Evolutionary conservation across 2,797 vertebrate species (phyloP).

Genomic region (Tinamus major): DNA sequence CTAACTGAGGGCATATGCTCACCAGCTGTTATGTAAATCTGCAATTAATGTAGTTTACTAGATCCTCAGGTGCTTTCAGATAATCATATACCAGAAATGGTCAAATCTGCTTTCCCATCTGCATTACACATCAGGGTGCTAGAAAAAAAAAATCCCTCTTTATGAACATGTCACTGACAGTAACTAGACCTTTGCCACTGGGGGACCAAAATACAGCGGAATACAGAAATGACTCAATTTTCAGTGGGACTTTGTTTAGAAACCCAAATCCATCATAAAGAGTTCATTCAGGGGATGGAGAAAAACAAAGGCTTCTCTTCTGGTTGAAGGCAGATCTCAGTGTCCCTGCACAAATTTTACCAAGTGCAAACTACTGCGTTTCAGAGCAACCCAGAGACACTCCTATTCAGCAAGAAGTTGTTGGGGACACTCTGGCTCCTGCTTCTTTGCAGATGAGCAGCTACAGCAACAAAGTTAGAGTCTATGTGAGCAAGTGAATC

Average conservation of each 20-base stretch:
- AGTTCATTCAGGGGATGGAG: neutral
- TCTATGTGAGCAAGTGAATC: rapidly evolving
- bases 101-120: constrained; percentile 42
- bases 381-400: neutral
- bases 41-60: constrained; percentile 61
- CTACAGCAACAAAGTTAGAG: neutral
- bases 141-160: neutral
- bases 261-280: neutral
- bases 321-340: neutral
- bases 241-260: neutral
- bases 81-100: constrained; percentile 7
- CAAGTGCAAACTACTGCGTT: neutral
- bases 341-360: neutral
- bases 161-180: neutral
- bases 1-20: constrained; percentile 60
- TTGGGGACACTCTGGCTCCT: neutral
- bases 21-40: constrained; percentile 57
- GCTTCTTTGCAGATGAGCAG: neutral
- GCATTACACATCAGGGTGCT: neutral
- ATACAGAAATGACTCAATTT: neutral
- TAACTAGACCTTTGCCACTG: neutral
- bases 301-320: neutral
- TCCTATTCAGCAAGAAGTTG: rapidly evolving
- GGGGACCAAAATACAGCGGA: neutral
- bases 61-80: constrained; percentile 61